These are phyloP conservation scores for Prostheceraeus crozeri DNA, from an alignment of 2,888 invertebrate species.

Conservation along the genomic window DNA sequence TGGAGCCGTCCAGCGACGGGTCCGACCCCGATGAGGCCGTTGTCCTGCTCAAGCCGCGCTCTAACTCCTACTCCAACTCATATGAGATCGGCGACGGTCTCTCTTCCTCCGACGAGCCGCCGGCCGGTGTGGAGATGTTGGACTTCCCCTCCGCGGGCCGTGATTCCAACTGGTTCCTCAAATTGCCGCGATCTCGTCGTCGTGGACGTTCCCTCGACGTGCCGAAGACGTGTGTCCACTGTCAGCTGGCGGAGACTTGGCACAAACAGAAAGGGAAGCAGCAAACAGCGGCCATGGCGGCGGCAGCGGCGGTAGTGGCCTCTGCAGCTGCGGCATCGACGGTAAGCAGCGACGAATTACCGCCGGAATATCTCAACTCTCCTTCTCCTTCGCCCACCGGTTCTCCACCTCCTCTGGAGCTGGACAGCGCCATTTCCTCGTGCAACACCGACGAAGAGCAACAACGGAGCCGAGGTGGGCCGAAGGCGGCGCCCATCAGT, in stretches of 20 bases:
- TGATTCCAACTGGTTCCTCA: slow-evolving; percentile 13
- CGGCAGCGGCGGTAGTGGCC: no score
- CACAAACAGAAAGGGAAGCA: no score
- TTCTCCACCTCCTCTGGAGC: no score
- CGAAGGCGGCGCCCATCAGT: neutral
- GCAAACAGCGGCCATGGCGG: neutral
- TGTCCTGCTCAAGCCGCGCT: slow-evolving; percentile 22
- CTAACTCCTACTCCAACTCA: slow-evolving; percentile 26
- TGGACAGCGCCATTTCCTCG: neutral
- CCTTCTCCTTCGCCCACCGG: no score
- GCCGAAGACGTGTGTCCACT: slow-evolving; percentile 28
- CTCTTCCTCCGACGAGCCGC: neutral
- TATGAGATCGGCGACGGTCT: neutral
- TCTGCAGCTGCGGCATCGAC: no score
- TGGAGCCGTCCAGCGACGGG: slow-evolving; percentile 32
- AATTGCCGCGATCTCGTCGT: slow-evolving; percentile 14
- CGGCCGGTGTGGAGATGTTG: neutral
- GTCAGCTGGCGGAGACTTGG: slow-evolving; percentile 21
- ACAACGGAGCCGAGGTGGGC: no score
- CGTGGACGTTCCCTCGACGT: slow-evolving; percentile 25
- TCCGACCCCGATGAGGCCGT: neutral
- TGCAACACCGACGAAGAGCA: neutral
- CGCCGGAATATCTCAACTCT: no score
- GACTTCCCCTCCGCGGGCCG: no score
- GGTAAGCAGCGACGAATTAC: no score